Base-by-base conservation (phyloP, 37 sponge, comb jelly and placozoan species). In the Agelas oroides region DNA sequence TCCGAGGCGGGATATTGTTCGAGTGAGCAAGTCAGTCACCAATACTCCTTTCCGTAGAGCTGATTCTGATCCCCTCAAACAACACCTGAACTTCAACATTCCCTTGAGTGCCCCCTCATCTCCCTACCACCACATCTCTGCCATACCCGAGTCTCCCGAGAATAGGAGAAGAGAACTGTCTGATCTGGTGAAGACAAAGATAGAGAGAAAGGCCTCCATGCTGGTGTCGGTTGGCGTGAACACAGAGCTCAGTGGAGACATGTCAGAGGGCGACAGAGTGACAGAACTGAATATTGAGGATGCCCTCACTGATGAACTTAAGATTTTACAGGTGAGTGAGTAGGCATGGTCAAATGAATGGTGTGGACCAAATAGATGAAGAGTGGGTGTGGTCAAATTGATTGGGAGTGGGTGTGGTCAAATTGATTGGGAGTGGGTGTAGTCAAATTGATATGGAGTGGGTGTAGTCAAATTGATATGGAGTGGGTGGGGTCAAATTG, bases 251-350 rank as follows among this genome's bases (percentile, higher is more conserved):
- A 67, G 33, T 28, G 68, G 68, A 67, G 68, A 67, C 68, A 19
- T 28, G 8, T 34, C 34, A 30, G 68, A 5, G 33, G 59, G 2
- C 2, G 46, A 46, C 8, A 65, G 40, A 1, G 8, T 46, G 46
- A 39, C 28, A 6, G 92, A 92, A 53, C 35, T 84, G 53, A 70
- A 87, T 24, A 84, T 87, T 37, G 79, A 84, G 62, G 92, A 85
- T 19, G 88, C 89, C 2, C 80, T 92, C 70, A 87, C 92, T 0
- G 92, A 92, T 39, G 92, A 92, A 70, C 84, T 92, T 58, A 86
- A 86, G 59, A 35, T 86, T 6, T 59, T 79, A 28, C 86, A 89
- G 65, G 89, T 59, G 23, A 66, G 38, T 46, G n/a, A n/a, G n/a
- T n/a, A n/a, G n/a, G n/a, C n/a, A n/a, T n/a, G n/a, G n/a, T n/a